A percentile compares a stretch with the other conserved stretches of the same genome.
Evolutionary conservation across 2,888 invertebrate species (phyloP).

Genomic region (Smittia sp.): DNA sequence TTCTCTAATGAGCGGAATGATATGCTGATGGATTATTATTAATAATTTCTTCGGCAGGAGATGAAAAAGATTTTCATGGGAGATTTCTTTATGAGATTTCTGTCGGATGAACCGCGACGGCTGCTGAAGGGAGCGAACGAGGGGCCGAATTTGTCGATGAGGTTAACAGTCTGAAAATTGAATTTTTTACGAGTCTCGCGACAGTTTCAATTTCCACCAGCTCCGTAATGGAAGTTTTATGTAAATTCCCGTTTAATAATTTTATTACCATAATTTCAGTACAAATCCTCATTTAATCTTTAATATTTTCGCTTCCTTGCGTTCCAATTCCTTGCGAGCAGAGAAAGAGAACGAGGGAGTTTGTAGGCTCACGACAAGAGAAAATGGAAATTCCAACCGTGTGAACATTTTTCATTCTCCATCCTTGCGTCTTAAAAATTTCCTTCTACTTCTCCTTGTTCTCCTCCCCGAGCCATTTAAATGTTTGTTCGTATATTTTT

Average conservation of each 20-base stretch:
- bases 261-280: slow-evolving; percentile 27
- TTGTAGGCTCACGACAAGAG: neutral
- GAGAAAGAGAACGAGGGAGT: neutral
- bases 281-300: slow-evolving; percentile 30
- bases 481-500: neutral
- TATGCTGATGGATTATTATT: slow-evolving; percentile 27
- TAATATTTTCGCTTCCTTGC: slow-evolving; percentile 18
- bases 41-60: slow-evolving; percentile 19
- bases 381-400: slow-evolving; percentile 25
- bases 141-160: slow-evolving; percentile 14
- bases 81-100: slow-evolving; percentile 5
- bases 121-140: neutral
- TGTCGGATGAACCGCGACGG: neutral
- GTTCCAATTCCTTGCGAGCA: no score
- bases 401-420: slow-evolving; percentile 13
- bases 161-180: neutral
- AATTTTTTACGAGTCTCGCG: neutral
- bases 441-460: neutral
- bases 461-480: neutral
- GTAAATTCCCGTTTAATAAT: slow-evolving; percentile 9
- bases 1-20: slow-evolving; percentile 26
- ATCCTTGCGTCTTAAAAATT: neutral
- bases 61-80: slow-evolving; percentile 13
- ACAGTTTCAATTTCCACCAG: slow-evolving; percentile 12
- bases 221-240: slow-evolving; percentile 7